phyloP scores from a whole-genome alignment of 2,888 invertebrate genomes.

The Leuctra nigra region DNA sequence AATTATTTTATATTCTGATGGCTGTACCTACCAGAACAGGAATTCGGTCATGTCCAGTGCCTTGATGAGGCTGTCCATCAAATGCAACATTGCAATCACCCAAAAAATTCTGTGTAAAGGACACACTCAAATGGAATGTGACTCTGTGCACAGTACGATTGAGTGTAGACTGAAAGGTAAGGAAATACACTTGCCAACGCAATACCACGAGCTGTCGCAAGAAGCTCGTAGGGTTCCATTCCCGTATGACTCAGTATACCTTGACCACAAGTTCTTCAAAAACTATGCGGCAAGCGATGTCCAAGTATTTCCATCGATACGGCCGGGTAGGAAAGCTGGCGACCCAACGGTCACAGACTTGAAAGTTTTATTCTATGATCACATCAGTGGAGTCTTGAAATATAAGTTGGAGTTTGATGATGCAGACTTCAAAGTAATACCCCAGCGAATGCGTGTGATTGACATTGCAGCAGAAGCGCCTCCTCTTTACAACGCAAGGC shows the following conservation, averaged over 20 bases:
- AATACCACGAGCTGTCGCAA: conserved; percentile 25
- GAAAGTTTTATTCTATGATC: conserved; percentile 25
- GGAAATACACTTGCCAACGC: conserved; percentile 26
- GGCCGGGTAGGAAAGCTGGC: conserved; percentile 30
- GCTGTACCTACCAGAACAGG: conserved; percentile 30
- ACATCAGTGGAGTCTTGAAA: conserved; percentile 14
- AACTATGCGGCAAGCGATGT: conserved; percentile 11
- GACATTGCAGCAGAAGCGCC: neutral
- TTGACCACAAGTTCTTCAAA: neutral
- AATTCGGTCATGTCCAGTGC: conserved; percentile 33
- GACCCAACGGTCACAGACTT: conserved; percentile 30
- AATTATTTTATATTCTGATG: conserved; percentile 33
- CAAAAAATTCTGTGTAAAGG: conserved; percentile 1
- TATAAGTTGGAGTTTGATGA: conserved; percentile 25
- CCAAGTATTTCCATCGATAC: conserved; percentile 25
- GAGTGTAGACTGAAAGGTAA: conserved; percentile 36
- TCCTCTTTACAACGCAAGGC: conserved; percentile 6
- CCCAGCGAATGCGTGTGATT: neutral
- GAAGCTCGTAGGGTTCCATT: conserved; percentile 21
- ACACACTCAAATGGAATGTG: conserved; percentile 31
- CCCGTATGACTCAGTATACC: neutral
- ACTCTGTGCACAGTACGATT: conserved; percentile 36
- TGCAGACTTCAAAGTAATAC: conserved; percentile 11
- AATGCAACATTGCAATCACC: conserved; percentile 25
- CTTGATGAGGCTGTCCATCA: conserved; percentile 30